Evolutionary conservation across 2,113 vertebrate species (phyloP), one percentile per base, ranked within the genome.

Genomic region (Alethe diademata): DNA sequence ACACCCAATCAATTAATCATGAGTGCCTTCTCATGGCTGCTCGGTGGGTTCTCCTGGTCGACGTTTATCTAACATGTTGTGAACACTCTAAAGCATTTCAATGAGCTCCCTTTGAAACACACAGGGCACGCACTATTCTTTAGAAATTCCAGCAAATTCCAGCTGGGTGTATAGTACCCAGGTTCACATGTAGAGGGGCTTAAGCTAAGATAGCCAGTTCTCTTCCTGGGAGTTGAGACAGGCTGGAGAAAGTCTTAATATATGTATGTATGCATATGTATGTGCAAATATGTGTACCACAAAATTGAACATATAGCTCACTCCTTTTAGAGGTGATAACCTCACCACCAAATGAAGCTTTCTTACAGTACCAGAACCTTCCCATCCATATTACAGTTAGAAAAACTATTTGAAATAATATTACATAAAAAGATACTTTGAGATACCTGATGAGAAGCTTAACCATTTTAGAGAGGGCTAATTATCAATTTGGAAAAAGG

Each of bases 1-100:
- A 98, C 95, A 98, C 96, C 96, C 93, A 83, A 97, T 98, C 94
- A 98, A 98, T 98, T 98, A 98, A 98, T 97, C 97, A 98, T 95
- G 97, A 96, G 95, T 94, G 93, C 90, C 92, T 98, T 98, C 96
- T 97, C 96, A 87, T 93, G 96, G 94, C 97, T 98, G 93, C 86
- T 88, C 58, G 72, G 90, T 92, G 94, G 92, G 94, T 64, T 93
- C 87, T 96, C 91, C 64, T 79, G 86, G 60, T 62, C 25, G 25
- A 86, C 93, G 57, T 96, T 97, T 95, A 96, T 90, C 94, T 96
- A 95, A 57, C 78, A 81, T 74, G 90, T 95, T 97, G 94, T 88
- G 90, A 97, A 89, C 85, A 86, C 87, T 74, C 86, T 78, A 88
- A 71, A 76, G 94, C 92, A 95, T 75, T 95, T 90, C 90, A 94